Percentiles rank a stretch among this genome's conserved stretches.
Conservation (phyloP, 2,113 vertebrate species). For the Cyprinodon brontotheroides region DNA sequence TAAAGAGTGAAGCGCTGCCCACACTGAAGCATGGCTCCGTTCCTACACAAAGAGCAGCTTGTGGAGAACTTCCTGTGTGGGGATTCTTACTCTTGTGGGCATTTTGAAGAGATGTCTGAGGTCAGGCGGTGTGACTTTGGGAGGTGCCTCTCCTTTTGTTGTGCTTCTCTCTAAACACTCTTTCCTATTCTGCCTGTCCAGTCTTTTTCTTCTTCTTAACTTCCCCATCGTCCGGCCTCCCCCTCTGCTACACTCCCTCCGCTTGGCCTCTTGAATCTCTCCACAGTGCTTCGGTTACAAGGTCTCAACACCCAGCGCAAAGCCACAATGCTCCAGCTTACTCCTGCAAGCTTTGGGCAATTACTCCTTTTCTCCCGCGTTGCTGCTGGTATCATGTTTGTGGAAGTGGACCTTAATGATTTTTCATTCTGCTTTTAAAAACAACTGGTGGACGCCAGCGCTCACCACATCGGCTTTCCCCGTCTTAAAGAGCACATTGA, state of each 20-base stretch:
- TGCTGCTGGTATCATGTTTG: constrained; percentile 37
- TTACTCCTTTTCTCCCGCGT: constrained; percentile 29
- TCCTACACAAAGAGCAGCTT: constrained; percentile 68
- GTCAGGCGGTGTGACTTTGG: constrained; percentile 53
- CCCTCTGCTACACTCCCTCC: constrained; percentile 22
- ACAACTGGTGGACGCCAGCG: constrained; percentile 40
- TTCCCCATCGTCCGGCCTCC: constrained; percentile 43
- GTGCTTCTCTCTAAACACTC: constrained; percentile 27
- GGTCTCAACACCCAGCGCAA: constrained; percentile 49
- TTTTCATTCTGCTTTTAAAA: constrained; percentile 38
- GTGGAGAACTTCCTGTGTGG: constrained; percentile 71
- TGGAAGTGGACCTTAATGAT: constrained; percentile 42
- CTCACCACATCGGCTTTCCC: constrained; percentile 52
- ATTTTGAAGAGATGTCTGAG: constrained; percentile 51
- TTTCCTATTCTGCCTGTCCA: constrained; percentile 40
- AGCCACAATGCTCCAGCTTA: constrained; percentile 54
- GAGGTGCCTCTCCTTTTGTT: constrained; percentile 60
- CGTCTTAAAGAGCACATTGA: constrained; percentile 38
- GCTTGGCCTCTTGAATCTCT: constrained; percentile 42
- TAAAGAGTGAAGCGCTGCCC: constrained; percentile 59
- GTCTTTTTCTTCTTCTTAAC: constrained; percentile 55
- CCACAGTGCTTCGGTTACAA: constrained; percentile 43
- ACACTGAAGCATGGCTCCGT: constrained; percentile 60
- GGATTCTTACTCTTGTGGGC: constrained; percentile 73
- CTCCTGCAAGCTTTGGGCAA: constrained; percentile 28